A percentile compares a stretch with the other conserved stretches of the same genome.
Conservation (phyloP, 2,888 invertebrate species). For the Eupithecia subumbrata region DNA sequence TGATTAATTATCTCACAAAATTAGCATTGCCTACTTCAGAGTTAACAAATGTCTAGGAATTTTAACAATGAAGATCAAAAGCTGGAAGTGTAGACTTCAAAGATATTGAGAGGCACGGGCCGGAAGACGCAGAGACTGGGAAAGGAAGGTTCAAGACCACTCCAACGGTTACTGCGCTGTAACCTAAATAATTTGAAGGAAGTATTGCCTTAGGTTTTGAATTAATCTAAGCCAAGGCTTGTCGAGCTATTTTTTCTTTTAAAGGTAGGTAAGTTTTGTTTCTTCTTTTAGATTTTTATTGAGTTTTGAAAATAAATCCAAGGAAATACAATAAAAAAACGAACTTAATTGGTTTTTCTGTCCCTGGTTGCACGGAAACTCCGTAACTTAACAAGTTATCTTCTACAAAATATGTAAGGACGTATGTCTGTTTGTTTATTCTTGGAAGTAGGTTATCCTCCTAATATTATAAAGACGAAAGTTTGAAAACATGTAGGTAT, state of each 20-base stretch:
- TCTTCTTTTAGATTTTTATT: background rate
- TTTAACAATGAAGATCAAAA: conserved; percentile 1
- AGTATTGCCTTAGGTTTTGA: background rate
- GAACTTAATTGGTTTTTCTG: background rate
- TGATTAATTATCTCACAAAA: background rate
- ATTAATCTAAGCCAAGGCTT: background rate
- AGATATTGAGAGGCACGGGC: background rate
- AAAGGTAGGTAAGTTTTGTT: background rate
- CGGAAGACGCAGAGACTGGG: background rate
- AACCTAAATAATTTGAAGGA: background rate
- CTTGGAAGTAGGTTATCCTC: too few relatives aligned
- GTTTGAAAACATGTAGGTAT: too few relatives aligned
- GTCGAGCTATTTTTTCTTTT: background rate
- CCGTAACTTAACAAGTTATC: background rate
- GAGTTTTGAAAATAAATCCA: background rate
- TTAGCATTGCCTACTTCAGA: background rate
- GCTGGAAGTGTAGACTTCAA: background rate
- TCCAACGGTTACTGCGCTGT: background rate
- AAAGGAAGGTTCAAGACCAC: background rate
- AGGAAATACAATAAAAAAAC: background rate
- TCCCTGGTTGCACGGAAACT: too few relatives aligned
- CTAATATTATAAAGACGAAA: too few relatives aligned
- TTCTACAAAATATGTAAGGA: background rate
- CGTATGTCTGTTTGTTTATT: too few relatives aligned
- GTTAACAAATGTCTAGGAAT: background rate